Base-by-base conservation (phyloP, 2,888 invertebrate genomes). In the Celastrina argiolus region DNA sequence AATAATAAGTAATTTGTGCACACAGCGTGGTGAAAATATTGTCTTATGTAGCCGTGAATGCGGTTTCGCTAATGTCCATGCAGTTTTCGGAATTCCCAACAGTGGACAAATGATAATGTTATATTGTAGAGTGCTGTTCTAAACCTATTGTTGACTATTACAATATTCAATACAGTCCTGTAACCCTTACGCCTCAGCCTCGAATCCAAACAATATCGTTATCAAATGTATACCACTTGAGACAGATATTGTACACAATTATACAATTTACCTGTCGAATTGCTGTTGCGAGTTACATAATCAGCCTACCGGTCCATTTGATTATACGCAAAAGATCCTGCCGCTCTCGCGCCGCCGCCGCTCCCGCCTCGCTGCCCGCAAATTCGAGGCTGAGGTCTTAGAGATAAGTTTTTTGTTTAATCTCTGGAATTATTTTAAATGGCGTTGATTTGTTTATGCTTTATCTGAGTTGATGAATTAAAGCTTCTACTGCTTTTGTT, bases 1-100 rank as follows among this genome's bases (percentile, higher is more conserved):
- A n/a, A n/a, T n/a, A n/a, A n/a, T 77, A 83, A 82, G 75, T 76
- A 78, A 89, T 90, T 87, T 76, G 88, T 81, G n/a, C 79, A 84
- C 83, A 77, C 80, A 73, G 76, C 75, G 87, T 74, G 88, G 90
- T 87, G 80, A 86, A 82, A 89, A 90, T 89, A 90, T 90, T 90
- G 80, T 87, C 82, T 81, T 83, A 80, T 78, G 76, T 78, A 72
- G 77, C 78, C 80, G 80, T 76, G 72, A 75, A 75, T 75, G 76
- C 79, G 77, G 75, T 78, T 74, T 70, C 73, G 74, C 74, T 83
- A 81, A 83, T 83, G 83, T 81, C 83, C 84, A 76, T 80, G 81
- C 78, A 81, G 80, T 88, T 87, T 85, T 79, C 78, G 81, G 84
- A 88, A 88, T 78, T 71, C 66, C 58, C 65, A 64, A 70, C 69